A percentile compares a stretch with the other conserved stretches of the same genome.
Evolutionary conservation across 1,140 invertebrate species (phyloP).

Genomic region (Centruroides vittatus): DNA sequence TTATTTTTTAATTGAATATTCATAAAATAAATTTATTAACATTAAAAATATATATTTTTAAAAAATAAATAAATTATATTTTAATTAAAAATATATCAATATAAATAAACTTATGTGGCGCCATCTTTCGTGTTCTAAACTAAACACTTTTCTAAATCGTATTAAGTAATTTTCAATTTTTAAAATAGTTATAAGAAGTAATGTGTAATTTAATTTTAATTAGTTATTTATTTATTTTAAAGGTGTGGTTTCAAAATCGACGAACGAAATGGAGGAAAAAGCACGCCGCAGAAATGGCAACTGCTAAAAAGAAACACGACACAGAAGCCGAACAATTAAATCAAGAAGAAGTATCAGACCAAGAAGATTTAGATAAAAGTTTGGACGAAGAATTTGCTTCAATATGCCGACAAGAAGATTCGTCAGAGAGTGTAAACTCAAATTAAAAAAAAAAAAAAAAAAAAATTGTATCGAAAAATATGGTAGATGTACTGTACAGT

Average conservation of each 20-base stretch:
- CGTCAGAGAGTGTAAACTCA: constrained; percentile 4
- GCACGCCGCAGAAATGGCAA: constrained; percentile 97
- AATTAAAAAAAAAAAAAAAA: no score
- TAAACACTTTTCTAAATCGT: no score
- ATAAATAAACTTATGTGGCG: no score
- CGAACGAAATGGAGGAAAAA: constrained; percentile 99
- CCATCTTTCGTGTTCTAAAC: no score
- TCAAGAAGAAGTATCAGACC: constrained; percentile 43
- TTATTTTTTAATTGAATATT: no score
- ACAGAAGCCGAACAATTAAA: constrained; percentile 57
- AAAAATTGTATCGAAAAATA: no score
- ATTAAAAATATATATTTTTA: no score
- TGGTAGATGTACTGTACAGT: no score
- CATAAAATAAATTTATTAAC: no score
- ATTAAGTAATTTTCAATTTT: background rate
- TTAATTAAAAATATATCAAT: no score
- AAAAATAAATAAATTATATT: no score
- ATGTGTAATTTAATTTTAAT: background rate
- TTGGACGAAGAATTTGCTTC: constrained; percentile 2
- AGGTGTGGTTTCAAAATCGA: constrained; percentile 99
- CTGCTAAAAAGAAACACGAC: constrained; percentile 90
- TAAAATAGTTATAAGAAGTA: no score
- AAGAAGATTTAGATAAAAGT: constrained; percentile 35
- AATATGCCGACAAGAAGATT: constrained; percentile 10
- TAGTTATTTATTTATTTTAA: constrained; percentile 27